Evolutionary conservation across 2,888 invertebrate genomes (phyloP).

Genomic region (Trichogramma dendrolimi): DNA sequence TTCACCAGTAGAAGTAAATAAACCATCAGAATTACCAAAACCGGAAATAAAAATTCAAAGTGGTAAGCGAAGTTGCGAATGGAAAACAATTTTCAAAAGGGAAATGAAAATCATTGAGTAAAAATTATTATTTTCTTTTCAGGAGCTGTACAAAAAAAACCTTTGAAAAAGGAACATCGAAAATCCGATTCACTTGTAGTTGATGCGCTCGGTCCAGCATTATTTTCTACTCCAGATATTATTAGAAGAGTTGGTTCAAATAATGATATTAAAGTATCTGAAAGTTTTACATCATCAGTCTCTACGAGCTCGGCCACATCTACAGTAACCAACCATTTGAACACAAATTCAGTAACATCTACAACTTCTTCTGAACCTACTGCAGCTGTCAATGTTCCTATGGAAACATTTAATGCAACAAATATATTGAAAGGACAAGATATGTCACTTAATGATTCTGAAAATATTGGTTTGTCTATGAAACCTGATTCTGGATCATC

Average conservation of each 20-base stretch:
- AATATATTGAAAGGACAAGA: conserved; percentile 18
- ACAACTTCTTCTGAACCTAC: conserved; percentile 1
- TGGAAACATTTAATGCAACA: conserved; percentile 11
- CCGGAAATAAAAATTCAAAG: conserved; percentile 35
- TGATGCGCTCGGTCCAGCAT: conserved; percentile 57
- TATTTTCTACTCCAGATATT: conserved; percentile 76
- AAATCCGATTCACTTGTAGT: conserved; percentile 62
- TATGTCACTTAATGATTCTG: conserved; percentile 2
- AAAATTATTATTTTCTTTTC: conserved; percentile 9
- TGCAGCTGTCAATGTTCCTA: not conserved
- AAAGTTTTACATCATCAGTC: conserved; percentile 11
- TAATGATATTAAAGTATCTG: conserved; percentile 48
- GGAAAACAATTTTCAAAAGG: conserved; percentile 1
- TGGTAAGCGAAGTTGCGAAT: conserved; percentile 10
- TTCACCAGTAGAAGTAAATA: conserved; percentile 22
- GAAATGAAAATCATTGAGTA: not conserved
- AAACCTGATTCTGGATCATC: conserved; percentile 17
- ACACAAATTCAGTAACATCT: conserved; percentile 5
- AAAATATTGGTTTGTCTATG: not conserved
- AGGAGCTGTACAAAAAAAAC: conserved; percentile 41
- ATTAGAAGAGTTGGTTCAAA: conserved; percentile 62
- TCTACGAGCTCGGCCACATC: conserved; percentile 1
- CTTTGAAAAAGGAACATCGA: conserved; percentile 51
- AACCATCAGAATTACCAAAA: conserved; percentile 29
- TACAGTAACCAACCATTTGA: conserved; percentile 1